Evolutionary conservation across 2,113 vertebrate genomes (phyloP).

Genomic region (Alethe diademata): DNA sequence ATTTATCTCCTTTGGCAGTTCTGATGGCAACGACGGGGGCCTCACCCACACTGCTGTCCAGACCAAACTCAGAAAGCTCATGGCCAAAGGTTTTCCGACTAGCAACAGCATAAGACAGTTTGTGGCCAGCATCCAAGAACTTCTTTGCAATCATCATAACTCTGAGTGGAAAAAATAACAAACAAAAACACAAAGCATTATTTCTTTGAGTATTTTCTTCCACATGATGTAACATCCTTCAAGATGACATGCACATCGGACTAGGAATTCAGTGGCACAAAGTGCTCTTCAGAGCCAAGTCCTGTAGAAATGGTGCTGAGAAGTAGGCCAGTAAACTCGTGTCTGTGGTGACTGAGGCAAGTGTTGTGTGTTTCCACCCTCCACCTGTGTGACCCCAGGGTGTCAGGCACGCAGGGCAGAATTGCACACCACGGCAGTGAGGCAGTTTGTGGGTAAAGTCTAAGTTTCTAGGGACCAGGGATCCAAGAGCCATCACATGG

Average conservation of each 20-base stretch:
- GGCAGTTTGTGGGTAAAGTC: not conserved
- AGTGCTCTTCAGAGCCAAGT: not conserved
- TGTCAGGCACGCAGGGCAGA: not conserved
- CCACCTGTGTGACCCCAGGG: not conserved
- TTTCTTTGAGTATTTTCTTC: not conserved
- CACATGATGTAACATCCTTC: rapidly evolving
- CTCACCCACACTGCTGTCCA: slow-evolving; percentile 84
- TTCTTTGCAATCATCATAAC: slow-evolving; percentile 96
- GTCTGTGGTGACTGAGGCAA: not conserved
- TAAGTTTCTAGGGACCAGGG: not conserved
- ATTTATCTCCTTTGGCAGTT: slow-evolving; percentile 92
- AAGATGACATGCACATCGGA: rapidly evolving
- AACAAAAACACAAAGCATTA: not conserved
- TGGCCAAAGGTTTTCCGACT: slow-evolving; percentile 85
- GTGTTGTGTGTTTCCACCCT: not conserved
- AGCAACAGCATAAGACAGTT: slow-evolving; percentile 89
- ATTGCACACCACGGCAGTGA: not conserved
- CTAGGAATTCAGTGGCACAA: not conserved
- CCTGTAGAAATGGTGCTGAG: not conserved
- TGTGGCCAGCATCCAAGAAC: slow-evolving; percentile 90
- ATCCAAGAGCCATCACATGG: not conserved
- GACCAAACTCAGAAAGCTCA: slow-evolving; percentile 88
- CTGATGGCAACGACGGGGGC: slow-evolving; percentile 88
- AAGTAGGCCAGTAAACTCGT: not conserved
- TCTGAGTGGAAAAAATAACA: slow-evolving; percentile 59